A percentile compares a stretch with the other conserved stretches of the same genome.
phyloP scores from a whole-genome alignment of 2,888 invertebrate species.

The Arenicola marina region DNA sequence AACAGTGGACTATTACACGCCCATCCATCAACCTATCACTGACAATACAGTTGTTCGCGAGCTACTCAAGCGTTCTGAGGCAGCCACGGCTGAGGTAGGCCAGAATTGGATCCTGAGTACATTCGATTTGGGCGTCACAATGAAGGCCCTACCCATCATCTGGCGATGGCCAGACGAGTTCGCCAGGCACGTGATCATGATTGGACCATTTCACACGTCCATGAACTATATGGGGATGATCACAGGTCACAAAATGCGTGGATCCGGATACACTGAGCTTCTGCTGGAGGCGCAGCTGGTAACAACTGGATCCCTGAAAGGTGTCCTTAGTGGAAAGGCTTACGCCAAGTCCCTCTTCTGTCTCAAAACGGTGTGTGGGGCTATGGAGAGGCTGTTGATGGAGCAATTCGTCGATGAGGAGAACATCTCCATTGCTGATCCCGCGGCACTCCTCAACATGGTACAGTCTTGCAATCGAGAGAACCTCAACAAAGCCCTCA shows the following conservation, averaged over 20 bases:
- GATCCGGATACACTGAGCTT: slow-evolving; percentile 22
- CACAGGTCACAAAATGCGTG: slow-evolving; percentile 30
- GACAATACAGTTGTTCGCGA: slow-evolving; percentile 13
- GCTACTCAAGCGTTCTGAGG: slow-evolving; percentile 8
- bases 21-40: slow-evolving; percentile 18
- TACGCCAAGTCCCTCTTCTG: slow-evolving; percentile 32
- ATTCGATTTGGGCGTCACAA: slow-evolving; percentile 36
- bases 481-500: background rate
- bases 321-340: slow-evolving; percentile 31
- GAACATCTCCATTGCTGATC: too few species aligned
- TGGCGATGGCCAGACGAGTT: slow-evolving; percentile 23
- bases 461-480: slow-evolving; percentile 6
- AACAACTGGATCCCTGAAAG: slow-evolving; percentile 25
- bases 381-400: slow-evolving; percentile 18
- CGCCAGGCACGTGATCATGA: slow-evolving; percentile 26
- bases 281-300: slow-evolving; percentile 25
- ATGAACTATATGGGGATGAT: slow-evolving; percentile 20
- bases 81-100: slow-evolving; percentile 17
- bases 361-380: slow-evolving; percentile 28
- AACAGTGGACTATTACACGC: slow-evolving; percentile 29
- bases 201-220: slow-evolving; percentile 24
- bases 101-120: slow-evolving; percentile 34
- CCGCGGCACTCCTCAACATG: slow-evolving; percentile 8
- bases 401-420: too few species aligned
- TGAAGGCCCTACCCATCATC: slow-evolving; percentile 32